phyloP scores from a whole-genome alignment of 2,888 invertebrate species.

The Hyposoter dolosus region DNA sequence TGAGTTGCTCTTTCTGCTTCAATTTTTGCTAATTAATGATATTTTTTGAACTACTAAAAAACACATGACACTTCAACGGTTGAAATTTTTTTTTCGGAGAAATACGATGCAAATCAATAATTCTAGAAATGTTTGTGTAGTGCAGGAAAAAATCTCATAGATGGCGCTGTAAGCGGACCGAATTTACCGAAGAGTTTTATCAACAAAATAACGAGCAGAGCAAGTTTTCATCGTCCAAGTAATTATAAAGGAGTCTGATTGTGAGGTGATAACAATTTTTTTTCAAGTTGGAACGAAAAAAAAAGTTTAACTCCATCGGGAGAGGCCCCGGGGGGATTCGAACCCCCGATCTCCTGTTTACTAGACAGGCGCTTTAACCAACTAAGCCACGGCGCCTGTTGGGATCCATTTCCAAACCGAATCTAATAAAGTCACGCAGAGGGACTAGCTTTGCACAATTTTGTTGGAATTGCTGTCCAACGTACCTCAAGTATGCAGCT shows the following conservation, averaged over 20 bases:
- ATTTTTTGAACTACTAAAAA: neutral
- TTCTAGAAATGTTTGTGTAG: neutral
- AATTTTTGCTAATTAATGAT: neutral
- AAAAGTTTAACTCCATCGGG: constrained; percentile 15
- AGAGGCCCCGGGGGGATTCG: constrained; percentile 87
- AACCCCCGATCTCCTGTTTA: constrained; percentile 90
- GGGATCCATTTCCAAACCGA: neutral
- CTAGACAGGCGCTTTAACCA: constrained; percentile 92
- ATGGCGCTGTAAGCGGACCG: neutral
- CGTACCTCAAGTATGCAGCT: neutral
- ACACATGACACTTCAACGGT: neutral
- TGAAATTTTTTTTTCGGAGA: neutral
- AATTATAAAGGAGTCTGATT: neutral
- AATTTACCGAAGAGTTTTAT: neutral
- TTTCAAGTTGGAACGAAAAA: neutral
- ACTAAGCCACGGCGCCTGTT: constrained; percentile 91
- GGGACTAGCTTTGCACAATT: neutral
- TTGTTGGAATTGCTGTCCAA: neutral
- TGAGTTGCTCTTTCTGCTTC: neutral
- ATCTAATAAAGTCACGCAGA: neutral
- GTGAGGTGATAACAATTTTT: neutral
- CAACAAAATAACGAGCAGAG: neutral
- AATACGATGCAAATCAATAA: neutral
- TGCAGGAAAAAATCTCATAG: neutral
- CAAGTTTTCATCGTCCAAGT: neutral